Percentiles rank a stretch among this genome's conserved stretches.
These are phyloP conservation scores for Auanema freiburgensis DNA, from an alignment of 2,888 invertebrate species.

Conservation along the genomic window DNA sequence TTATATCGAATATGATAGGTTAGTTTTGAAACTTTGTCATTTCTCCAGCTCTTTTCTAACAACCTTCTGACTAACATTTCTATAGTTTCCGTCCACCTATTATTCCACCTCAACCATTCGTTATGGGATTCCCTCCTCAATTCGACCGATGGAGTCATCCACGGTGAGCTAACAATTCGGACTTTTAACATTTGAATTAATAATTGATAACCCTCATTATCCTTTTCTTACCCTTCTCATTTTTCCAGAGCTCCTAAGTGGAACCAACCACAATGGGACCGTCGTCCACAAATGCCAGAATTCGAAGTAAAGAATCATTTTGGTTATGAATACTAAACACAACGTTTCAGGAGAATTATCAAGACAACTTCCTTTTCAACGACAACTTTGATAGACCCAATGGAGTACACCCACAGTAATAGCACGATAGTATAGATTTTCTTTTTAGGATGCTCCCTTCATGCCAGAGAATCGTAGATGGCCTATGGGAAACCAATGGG, in stretches of 20 bases:
- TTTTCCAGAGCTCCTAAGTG: conserved; percentile 12
- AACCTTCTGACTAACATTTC: conserved; percentile 2
- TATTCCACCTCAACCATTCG: conserved; percentile 13
- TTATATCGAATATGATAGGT: conserved; percentile 20
- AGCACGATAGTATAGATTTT: no score
- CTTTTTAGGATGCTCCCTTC: no score
- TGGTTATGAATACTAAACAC: no score
- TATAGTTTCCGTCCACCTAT: conserved; percentile 7
- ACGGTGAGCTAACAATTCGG: no score
- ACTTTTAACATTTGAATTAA: no score
- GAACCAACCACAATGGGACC: conserved; percentile 16
- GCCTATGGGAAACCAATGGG: not conserved
- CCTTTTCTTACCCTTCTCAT: not conserved
- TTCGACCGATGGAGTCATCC: no score
- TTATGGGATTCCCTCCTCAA: no score
- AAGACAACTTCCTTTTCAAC: not conserved
- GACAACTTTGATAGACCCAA: not conserved
- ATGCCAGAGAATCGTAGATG: conserved; percentile 14
- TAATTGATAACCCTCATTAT: no score
- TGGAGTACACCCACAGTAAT: no score
- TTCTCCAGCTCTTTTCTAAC: not conserved
- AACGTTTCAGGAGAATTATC: not conserved
- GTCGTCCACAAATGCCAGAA: no score
- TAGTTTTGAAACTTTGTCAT: conserved; percentile 8
- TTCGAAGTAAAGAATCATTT: no score